Percentiles rank a stretch among this genome's conserved stretches.
Conservation (phyloP, 2,888 invertebrate species). For the Caradrina clavipalpis region DNA sequence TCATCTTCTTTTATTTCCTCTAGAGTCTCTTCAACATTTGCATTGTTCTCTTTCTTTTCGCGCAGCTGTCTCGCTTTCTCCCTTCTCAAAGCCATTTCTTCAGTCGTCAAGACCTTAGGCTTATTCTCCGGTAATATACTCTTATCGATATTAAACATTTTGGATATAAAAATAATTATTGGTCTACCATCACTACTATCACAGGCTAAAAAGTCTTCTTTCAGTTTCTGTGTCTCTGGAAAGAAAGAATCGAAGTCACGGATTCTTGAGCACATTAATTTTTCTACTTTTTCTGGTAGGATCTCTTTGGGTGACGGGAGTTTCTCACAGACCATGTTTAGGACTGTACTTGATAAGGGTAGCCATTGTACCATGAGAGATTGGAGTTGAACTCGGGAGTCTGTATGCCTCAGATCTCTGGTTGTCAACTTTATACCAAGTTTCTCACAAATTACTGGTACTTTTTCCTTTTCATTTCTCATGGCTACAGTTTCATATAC, state of each 20-base stretch:
- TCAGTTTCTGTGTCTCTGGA: conserved; percentile 93
- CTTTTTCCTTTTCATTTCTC: conserved; percentile 94
- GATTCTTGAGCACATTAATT: conserved; percentile 94
- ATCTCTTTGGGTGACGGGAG: conserved; percentile 96
- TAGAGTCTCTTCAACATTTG: conserved; percentile 64
- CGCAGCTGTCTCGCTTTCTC: conserved; percentile 93
- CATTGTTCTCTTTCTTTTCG: conserved; percentile 85
- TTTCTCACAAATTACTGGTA: conserved; percentile 93
- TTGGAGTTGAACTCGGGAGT: conserved; percentile 94
- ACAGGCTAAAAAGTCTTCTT: conserved; percentile 93
- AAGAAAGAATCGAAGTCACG: conserved; percentile 93
- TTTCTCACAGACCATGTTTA: conserved; percentile 95
- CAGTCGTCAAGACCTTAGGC: conserved; percentile 93
- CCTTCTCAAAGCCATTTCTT: conserved; percentile 93
- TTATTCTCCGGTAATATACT: conserved; percentile 95
- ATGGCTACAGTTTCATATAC: conserved; percentile 96
- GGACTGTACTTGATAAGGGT: conserved; percentile 95
- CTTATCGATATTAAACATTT: conserved; percentile 97
- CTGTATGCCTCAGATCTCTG: conserved; percentile 95
- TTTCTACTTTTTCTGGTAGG: conserved; percentile 94
- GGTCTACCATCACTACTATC: conserved; percentile 92
- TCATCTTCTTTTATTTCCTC: conserved; percentile 70
- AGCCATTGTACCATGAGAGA: conserved; percentile 97
- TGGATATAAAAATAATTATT: conserved; percentile 95
- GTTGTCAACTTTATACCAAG: conserved; percentile 94